A percentile compares a stretch with the other conserved stretches of the same genome.
Evolutionary conservation across 2,797 vertebrate genomes (phyloP).

Genomic region (Neopelma chrysocephalum): DNA sequence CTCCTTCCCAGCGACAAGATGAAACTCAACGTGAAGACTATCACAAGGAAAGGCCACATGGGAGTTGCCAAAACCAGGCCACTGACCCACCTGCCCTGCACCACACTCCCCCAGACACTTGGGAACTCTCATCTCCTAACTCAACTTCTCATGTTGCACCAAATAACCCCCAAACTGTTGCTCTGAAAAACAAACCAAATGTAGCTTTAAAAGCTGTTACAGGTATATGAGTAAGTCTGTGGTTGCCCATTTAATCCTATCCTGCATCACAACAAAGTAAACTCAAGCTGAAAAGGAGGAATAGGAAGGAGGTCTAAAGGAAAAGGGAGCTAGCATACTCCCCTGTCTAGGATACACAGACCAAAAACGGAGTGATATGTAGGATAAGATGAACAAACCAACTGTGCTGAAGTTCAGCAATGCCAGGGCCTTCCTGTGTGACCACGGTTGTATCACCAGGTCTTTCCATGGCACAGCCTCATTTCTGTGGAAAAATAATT

Average conservation of each 20-base stretch:
- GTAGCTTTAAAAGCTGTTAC: neutral
- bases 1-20: neutral
- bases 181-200: neutral
- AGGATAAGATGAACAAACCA: neutral
- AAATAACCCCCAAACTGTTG: neutral
- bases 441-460: neutral
- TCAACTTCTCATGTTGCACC: neutral
- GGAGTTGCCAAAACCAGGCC: neutral
- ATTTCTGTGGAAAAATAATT: neutral
- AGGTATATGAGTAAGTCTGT: neutral
- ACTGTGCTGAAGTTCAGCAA: neutral
- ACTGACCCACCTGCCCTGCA: fast-evolving
- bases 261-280: neutral
- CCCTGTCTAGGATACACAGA: neutral
- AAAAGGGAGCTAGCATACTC: neutral
- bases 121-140: neutral
- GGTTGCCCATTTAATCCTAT: neutral
- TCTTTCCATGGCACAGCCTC: neutral
- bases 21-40: neutral
- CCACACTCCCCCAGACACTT: fast-evolving
- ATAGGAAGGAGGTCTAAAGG: neutral
- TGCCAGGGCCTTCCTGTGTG: neutral
- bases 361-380: neutral
- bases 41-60: neutral
- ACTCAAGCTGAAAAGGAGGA: neutral